phyloP scores from a whole-genome alignment of 2,113 vertebrate genomes.

The Datnioides undecimradiatus region DNA sequence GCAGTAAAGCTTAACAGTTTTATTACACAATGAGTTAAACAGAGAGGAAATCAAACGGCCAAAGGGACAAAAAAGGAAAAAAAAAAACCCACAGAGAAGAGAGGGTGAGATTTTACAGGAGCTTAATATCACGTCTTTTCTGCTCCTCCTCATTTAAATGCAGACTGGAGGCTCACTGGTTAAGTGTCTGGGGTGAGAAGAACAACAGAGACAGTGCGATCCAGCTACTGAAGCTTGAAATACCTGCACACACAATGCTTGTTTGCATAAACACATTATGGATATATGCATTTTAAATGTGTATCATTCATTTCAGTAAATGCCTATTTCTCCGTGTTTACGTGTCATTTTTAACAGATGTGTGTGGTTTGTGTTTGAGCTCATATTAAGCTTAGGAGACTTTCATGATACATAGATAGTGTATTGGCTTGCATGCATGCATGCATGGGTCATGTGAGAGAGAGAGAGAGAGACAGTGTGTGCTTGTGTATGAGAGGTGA shows the following conservation, averaged over 20 bases:
- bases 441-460: no score
- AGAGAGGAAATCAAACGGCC: conserved; percentile 32
- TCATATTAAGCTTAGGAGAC: conserved; percentile 11
- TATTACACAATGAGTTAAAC: conserved; percentile 43
- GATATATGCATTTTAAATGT: conserved; percentile 45
- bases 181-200: conserved; percentile 32
- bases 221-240: conserved; percentile 33
- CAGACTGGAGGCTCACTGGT: conserved; percentile 28
- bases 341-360: conserved; percentile 26
- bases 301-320: not conserved
- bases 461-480: no score
- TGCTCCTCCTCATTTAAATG: conserved; percentile 34
- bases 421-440: conserved; percentile 21
- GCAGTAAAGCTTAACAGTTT: conserved; percentile 50
- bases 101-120: conserved; percentile 5
- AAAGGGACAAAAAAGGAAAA: not conserved
- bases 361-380: conserved; percentile 9
- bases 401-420: conserved; percentile 42
- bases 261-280: not conserved
- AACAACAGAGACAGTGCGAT: conserved; percentile 37
- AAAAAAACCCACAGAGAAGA: not conserved
- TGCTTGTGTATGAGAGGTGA: conserved; percentile 64
- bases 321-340: conserved; percentile 16
- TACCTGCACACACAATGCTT: not conserved
- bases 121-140: not conserved